Base-by-base conservation (phyloP, 2,888 invertebrate genomes). In the Nudaria mundana region DNA sequence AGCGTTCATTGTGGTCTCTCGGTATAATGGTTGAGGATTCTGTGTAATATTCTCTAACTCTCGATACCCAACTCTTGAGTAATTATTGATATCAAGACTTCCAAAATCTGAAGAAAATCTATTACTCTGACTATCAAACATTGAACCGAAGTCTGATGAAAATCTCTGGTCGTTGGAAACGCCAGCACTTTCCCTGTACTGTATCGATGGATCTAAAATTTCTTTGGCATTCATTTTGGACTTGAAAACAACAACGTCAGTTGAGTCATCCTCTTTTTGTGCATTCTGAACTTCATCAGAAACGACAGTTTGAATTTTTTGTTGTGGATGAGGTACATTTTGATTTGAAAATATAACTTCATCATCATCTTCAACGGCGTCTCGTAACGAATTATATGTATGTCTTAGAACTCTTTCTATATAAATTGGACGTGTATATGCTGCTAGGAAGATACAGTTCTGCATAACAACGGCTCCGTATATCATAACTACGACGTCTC, bases 401-500 rank as follows among this genome's bases (percentile, higher is more conserved):
- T 73, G 72, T 54, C 76, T 71, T n/a, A 89, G 71, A 1, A 85
- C 84, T 45, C 64, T 81, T 56, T 85, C 86, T 37, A 89, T 83
- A 52, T 92, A 92, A 25, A 85, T 63, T 0, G 92, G 92, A 38
- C 91, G 81, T 10, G 85, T 83, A 50, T 90, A 91, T 1, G 89
- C 74, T 0, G 91, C 82, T 37, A 90, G 67, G 52, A 90, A 80
- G 4, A 91, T 37, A 45, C 91, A 82, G 52, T 91, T 91, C 60
- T 91, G 91, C 78, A 92, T 84, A 8, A 92, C 66, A 11, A 91
- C 76, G 0, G 91, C 90, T 41, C 90, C 90, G 52, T 91, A 91
- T 55, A 91, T 88, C 73, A 91, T 81, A 8, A 91, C 79, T 1
- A 90, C 86, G 1, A 74, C 61, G 15, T 84, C 80, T 1, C 72